Percentiles rank a stretch among this genome's conserved stretches.
Evolutionary conservation across 2,888 invertebrate species (phyloP).

Genomic region (Xylota sylvarum): DNA sequence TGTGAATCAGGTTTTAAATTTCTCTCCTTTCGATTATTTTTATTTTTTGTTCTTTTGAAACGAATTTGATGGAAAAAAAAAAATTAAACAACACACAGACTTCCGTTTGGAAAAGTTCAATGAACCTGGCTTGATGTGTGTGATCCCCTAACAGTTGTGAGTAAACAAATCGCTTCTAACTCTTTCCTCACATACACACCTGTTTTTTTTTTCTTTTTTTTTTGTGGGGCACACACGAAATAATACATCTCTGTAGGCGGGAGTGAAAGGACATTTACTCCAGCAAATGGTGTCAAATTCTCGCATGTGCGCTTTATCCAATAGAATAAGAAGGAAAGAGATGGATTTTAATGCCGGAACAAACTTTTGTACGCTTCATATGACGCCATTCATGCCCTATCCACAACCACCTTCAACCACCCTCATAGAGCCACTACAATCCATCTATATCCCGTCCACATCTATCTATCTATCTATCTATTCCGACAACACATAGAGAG

Average conservation of each 20-base stretch:
- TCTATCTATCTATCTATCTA: slow-evolving; percentile 25
- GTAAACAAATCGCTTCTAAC: slow-evolving; percentile 41
- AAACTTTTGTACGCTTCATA: slow-evolving; percentile 57
- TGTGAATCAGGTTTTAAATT: slow-evolving; percentile 36
- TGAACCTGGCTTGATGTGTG: slow-evolving; percentile 43
- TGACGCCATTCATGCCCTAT: slow-evolving; percentile 61
- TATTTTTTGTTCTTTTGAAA: slow-evolving; percentile 3
- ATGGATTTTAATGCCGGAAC: slow-evolving; percentile 51
- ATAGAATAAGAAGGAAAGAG: slow-evolving; percentile 8
- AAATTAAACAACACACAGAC: slow-evolving; percentile 10
- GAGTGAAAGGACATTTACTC: slow-evolving; percentile 47
- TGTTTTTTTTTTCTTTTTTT: background rate
- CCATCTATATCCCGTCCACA: slow-evolving; percentile 27
- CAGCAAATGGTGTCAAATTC: slow-evolving; percentile 65
- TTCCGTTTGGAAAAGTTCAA: slow-evolving; percentile 49
- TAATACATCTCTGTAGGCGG: slow-evolving; percentile 1
- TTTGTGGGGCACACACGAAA: slow-evolving; percentile 8
- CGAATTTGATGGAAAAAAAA: slow-evolving; percentile 1
- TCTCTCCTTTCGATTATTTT: background rate
- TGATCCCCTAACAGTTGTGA: slow-evolving; percentile 24
- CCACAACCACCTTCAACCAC: slow-evolving; percentile 32
- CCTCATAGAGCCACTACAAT: slow-evolving; percentile 34
- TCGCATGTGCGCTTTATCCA: slow-evolving; percentile 41
- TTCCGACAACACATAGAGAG: slow-evolving; percentile 44
- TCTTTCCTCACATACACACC: slow-evolving; percentile 17